Conservation (phyloP, 2,888 invertebrate species). For the Cephus spinipes region DNA sequence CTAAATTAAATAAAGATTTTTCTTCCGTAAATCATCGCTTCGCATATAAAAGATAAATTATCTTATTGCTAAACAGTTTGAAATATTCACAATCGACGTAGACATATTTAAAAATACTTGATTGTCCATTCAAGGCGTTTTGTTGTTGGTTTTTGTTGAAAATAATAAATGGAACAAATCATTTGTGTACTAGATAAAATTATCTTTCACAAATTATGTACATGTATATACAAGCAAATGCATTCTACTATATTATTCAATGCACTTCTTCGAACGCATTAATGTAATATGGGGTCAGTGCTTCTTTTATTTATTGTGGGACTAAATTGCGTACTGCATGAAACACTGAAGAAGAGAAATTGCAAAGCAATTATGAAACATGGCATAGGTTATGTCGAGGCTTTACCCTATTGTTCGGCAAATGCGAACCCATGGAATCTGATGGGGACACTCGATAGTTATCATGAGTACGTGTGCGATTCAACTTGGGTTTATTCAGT, state of each 20-base stretch:
- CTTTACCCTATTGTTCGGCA: neutral
- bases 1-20: neutral
- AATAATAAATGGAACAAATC: neutral
- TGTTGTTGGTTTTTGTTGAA: neutral
- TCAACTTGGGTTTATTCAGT: conserved; percentile 16
- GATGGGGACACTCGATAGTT: conserved; percentile 19
- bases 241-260: neutral
- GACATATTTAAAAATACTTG: neutral
- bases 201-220: neutral
- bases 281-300: neutral
- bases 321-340: neutral
- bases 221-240: neutral
- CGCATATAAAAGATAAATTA: neutral
- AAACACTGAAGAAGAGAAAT: neutral
- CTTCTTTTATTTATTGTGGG: neutral
- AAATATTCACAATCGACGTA: neutral
- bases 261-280: neutral
- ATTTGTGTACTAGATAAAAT: neutral
- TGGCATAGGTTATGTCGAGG: conserved; percentile 2
- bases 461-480: conserved; percentile 5
- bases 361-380: neutral
- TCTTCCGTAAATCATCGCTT: neutral
- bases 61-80: too few species aligned
- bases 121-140: neutral
- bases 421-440: neutral